Conservation (phyloP, 2,113 vertebrate species). For the Neotoma lepida region DNA sequence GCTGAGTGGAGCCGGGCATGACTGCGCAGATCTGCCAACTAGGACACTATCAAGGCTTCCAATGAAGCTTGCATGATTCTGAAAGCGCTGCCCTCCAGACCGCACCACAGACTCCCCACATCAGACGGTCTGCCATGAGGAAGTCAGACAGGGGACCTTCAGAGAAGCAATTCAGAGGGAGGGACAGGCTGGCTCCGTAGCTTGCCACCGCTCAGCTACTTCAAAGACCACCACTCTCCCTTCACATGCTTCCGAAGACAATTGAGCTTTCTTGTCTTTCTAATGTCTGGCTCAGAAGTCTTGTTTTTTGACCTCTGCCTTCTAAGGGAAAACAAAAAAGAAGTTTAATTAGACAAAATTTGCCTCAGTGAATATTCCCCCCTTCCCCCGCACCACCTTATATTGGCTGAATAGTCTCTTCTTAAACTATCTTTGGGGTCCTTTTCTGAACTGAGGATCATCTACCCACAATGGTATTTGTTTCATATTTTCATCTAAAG, state of each 20-base stretch:
- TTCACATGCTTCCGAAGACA: conserved; percentile 20
- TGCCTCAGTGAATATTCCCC: neutral
- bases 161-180: conserved; percentile 46
- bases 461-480: neutral
- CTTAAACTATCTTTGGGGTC: conserved; percentile 39
- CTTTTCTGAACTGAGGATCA: conserved; percentile 39
- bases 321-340: neutral
- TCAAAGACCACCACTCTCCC: neutral
- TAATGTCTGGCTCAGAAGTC: conserved; percentile 6
- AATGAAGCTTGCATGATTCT: conserved; percentile 10
- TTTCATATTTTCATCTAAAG: conserved; percentile 47
- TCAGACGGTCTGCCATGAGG: conserved; percentile 50
- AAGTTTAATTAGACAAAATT: conserved; percentile 57
- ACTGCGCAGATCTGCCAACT: conserved; percentile 64
- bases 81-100: conserved; percentile 56
- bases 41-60: conserved; percentile 72
- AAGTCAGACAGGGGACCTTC: conserved; percentile 11
- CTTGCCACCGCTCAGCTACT: neutral
- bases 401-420: neutral
- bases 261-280: conserved; percentile 41
- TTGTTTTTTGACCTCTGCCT: conserved; percentile 50
- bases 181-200: neutral
- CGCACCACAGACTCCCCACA: conserved; percentile 66
- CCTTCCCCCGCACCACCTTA: too few relatives aligned
- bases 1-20: conserved; percentile 43